A percentile compares a stretch with the other conserved stretches of the same genome.
Evolutionary conservation across 1,140 invertebrate species (phyloP).

Genomic region (Magallana angulata): DNA sequence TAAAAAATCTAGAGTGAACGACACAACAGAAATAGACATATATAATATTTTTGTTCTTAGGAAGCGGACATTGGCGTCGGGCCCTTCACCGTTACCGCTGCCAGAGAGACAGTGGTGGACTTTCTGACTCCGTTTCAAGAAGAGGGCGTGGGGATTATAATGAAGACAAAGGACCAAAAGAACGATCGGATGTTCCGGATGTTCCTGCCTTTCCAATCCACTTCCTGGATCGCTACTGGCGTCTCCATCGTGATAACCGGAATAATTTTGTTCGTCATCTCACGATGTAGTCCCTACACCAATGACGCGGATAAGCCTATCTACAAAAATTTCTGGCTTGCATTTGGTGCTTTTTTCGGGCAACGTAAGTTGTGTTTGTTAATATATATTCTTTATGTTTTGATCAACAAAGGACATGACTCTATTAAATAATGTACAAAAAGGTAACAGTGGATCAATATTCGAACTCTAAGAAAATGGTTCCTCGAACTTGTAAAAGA

Average conservation of each 20-base stretch:
- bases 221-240: slow-evolving; percentile 22
- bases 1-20: too few species aligned
- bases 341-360: slow-evolving; percentile 44
- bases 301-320: slow-evolving; percentile 39
- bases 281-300: not conserved
- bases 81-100: slow-evolving; percentile 70
- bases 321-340: slow-evolving; percentile 53
- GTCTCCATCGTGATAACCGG: slow-evolving; percentile 15
- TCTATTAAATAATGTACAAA: too few species aligned
- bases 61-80: slow-evolving; percentile 72
- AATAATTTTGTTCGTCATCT: slow-evolving; percentile 26
- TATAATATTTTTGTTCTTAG: slow-evolving; percentile 47
- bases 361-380: slow-evolving; percentile 38
- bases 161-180: slow-evolving; percentile 96
- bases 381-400: too few species aligned
- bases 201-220: slow-evolving; percentile 18
- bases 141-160: slow-evolving; percentile 84
- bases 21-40: too few species aligned
- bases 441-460: too few species aligned
- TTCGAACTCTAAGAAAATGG: too few species aligned
- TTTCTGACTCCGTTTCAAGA: slow-evolving; percentile 75
- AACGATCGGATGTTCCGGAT: slow-evolving; percentile 91
- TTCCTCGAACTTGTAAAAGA: too few species aligned
- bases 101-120: slow-evolving; percentile 70
- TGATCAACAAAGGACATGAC: too few species aligned